Evolutionary conservation across 2,113 vertebrate genomes (phyloP), one percentile per base, ranked within the genome.

Genomic region (Corythaeola cristata): DNA sequence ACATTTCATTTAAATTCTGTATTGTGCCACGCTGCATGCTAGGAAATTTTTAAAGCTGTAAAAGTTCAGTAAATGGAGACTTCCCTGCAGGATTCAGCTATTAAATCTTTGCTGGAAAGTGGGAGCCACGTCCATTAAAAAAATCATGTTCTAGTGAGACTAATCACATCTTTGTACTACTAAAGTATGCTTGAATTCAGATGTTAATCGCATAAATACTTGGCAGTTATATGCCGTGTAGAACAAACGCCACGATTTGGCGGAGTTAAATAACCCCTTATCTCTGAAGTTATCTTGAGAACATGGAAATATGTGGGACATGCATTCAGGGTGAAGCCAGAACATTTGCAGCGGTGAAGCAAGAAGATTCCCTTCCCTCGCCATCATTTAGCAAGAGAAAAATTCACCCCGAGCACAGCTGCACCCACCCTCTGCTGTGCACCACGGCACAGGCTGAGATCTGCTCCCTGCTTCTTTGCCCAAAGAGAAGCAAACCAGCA

Each of bases 81-180:
- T 93, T 95, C 95, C 90, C 89, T 89, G 94, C 95, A 97, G 94
- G 96, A 96, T 62, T 97, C 94, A 91, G 96, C 92, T 97, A 97
- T 95, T 97, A 97, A 92, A 95, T 94, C 84, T 96, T 91, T 59
- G n/a, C 81, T 92, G 84, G 53, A 73, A 96, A 96, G 89, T 88
- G 39, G 63, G 87, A 95, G 62, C 87, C 44, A 91, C 15, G 26
- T 94, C 94, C 87, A 95, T 97, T 97, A 92, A 91, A 96, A 96
- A 94, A 94, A 39, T 96, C 49, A 81, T 89, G 72, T 94, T 96
- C 95, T 93, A 73, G 80, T 90, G 82, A 89, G 76, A 82, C 81
- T 97, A 96, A 97, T 96, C 91, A 94, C 82, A 76, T 91, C 94
- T 93, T 91, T 77, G 71, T 68, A 47, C 88, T 74, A 13, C 53